Conservation (phyloP, 2,888 invertebrate species). For the Leuctra nigra region DNA sequence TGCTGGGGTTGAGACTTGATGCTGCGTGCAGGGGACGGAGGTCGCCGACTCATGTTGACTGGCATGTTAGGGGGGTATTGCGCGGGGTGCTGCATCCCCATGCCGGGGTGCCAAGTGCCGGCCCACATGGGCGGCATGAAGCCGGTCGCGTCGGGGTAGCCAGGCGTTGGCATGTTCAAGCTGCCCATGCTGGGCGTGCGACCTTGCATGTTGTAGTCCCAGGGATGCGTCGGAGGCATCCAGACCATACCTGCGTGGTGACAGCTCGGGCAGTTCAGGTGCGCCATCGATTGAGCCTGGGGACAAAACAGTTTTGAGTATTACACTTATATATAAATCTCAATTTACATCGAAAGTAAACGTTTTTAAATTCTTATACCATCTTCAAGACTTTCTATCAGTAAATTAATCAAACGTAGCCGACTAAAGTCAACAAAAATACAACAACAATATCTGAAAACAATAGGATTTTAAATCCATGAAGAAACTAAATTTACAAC, state of each 20-base stretch:
- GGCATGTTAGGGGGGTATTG: conserved; percentile 29
- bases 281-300: conserved; percentile 65
- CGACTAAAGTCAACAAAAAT: too few species aligned
- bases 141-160: conserved; percentile 36
- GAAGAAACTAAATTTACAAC: too few species aligned
- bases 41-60: conserved; percentile 33
- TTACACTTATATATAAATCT: too few species aligned
- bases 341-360: too few species aligned
- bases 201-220: conserved; percentile 22
- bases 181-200: conserved; percentile 49
- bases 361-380: too few species aligned
- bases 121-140: conserved; percentile 35
- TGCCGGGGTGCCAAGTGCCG: conserved; percentile 37
- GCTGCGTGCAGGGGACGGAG: conserved; percentile 26
- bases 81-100: conserved; percentile 24
- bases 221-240: conserved; percentile 26
- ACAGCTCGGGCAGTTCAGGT: conserved; percentile 54
- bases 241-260: conserved; percentile 36
- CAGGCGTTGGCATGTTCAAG: conserved; percentile 41
- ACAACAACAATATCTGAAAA: too few species aligned
- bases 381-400: too few species aligned
- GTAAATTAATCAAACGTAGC: too few species aligned
- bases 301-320: too few species aligned
- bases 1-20: conserved; percentile 34
- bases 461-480: too few species aligned